These are phyloP conservation scores for Phoebastria nigripes DNA, from an alignment of 2,797 vertebrate genomes.

Conservation along the genomic window DNA sequence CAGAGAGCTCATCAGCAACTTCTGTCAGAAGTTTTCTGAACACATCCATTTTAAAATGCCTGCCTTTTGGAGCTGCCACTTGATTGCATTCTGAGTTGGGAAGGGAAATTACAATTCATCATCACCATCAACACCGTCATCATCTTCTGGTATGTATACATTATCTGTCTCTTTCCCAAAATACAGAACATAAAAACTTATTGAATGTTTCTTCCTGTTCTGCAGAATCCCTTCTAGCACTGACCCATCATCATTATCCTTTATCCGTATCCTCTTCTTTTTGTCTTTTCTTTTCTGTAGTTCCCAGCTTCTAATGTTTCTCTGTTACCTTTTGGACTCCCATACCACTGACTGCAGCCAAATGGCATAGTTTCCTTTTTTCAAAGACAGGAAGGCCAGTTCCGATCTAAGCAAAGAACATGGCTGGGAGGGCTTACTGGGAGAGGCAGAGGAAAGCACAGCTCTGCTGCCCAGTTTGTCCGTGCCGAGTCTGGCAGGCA, in stretches of 20 bases:
- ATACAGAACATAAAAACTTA: not conserved
- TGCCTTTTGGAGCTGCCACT: conserved; percentile 7
- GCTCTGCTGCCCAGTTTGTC: not conserved
- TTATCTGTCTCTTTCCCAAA: not conserved
- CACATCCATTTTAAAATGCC: not conserved
- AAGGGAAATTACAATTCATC: conserved; percentile 33
- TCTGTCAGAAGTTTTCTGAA: conserved; percentile 16
- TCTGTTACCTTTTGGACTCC: not conserved
- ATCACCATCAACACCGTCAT: not conserved
- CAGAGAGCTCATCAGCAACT: not conserved
- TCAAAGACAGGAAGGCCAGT: not conserved
- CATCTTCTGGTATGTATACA: conserved; percentile 36
- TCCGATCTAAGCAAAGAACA: not conserved
- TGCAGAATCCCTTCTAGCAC: not conserved
- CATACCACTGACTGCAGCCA: not conserved
- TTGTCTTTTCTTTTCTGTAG: not conserved
- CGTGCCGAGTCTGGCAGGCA: not conserved
- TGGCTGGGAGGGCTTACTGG: not conserved
- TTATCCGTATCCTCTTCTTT: not conserved
- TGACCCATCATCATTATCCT: not conserved
- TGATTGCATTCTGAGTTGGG: conserved; percentile 44
- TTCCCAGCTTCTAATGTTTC: not conserved
- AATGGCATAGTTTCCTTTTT: not conserved
- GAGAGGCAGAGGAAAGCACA: not conserved
- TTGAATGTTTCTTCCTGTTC: not conserved